Evolutionary conservation across 2,113 vertebrate species (phyloP).

Genomic region (Vulpes ferrilata): DNA sequence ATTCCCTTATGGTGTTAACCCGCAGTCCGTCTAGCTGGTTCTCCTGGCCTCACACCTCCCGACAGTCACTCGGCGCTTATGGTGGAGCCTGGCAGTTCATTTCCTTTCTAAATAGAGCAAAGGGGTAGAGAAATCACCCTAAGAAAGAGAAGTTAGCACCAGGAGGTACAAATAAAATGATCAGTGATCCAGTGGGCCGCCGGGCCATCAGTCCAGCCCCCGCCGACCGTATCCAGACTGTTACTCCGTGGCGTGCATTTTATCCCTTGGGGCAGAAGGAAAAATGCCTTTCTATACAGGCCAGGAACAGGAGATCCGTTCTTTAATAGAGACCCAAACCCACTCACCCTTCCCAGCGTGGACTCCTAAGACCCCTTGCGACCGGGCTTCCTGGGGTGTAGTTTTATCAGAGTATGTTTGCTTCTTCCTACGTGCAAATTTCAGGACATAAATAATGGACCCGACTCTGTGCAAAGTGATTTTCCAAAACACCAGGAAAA

Average conservation of each 20-base stretch:
- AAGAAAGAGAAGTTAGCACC: neutral
- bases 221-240: neutral
- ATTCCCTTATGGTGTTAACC: neutral
- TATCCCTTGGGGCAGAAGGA: neutral
- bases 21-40: neutral
- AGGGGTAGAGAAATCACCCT: neutral
- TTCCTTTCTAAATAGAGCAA: conserved; percentile 23
- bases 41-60: neutral
- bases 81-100: neutral
- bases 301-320: neutral
- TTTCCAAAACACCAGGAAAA: conserved; percentile 60
- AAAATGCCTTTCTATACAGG: neutral
- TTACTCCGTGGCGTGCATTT: neutral
- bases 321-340: neutral
- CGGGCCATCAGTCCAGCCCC: neutral
- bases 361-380: neutral
- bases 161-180: conserved; percentile 32
- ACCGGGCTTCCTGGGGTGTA: neutral
- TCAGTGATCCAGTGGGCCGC: neutral
- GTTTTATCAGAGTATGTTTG: neutral
- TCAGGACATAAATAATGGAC: neutral
- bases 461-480: neutral
- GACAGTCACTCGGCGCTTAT: neutral
- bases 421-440: neutral
- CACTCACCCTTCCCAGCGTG: neutral